Base-by-base conservation (phyloP, 2,113 vertebrate species). In the Silurus glanis region DNA sequence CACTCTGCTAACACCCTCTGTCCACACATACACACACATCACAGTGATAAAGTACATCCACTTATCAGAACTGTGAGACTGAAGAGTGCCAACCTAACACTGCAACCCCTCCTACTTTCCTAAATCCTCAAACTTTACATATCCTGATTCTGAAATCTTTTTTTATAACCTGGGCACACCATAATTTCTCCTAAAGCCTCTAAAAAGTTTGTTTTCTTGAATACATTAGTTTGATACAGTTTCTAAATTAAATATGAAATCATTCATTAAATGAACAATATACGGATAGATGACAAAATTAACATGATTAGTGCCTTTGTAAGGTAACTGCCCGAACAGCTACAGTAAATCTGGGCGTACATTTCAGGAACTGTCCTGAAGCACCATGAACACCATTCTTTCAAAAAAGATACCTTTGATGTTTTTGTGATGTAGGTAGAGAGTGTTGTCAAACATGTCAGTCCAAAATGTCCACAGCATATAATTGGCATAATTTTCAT, bases 1-100 rank as follows among this genome's bases (percentile, higher is more conserved):
- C 83, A 64, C 21, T 51, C 13, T 67, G 62, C 80, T 47, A 25
- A 87, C 81, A 78, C 47, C 51, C 19, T 75, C 37, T 21, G 7
- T 82, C 37, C 23, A 72, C 84, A 86, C 58, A 56, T 7, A 45
- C 62, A 82, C 69, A 82, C 80, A 82, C 19, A 75, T 81, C 56
- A 74, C 2, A 66, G 56, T 53, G 69, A 84, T 76, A 69, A 17
- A 85, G 72, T 1, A 75, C 21, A 72, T 72, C 69, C 17, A 53
- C 75, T 80, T 28, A 72, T 86, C 61, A 55, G 55, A 80, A 69
- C 76, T 71, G 55, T 86, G 66, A 81, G 53, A 55, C 47, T 49
- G 9, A 82, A 58, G 74, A 23, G 79, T 86, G 75, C 12, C 76
- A 87, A 69, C 62, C 53, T 37, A 71, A 59, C 49, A 74, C 0